phyloP scores from a whole-genome alignment of 2,888 invertebrate genomes.

The Emmelina monodactyla region DNA sequence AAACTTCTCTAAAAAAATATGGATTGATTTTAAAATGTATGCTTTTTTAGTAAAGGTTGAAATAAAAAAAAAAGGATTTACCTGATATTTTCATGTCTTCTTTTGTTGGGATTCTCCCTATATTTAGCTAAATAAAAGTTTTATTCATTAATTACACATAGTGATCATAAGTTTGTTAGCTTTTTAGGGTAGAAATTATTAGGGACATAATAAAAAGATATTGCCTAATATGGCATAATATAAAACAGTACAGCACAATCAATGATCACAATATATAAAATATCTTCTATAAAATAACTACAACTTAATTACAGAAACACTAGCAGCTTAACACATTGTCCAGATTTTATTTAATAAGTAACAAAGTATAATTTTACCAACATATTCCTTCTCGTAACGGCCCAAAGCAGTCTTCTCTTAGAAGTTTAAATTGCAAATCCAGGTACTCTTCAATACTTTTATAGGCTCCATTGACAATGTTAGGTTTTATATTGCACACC shows the following conservation, averaged over 20 bases:
- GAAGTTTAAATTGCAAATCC: slow-evolving; percentile 78
- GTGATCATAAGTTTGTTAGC: too few species aligned
- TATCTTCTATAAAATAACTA: too few species aligned
- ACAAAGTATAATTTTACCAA: slow-evolving; percentile 39
- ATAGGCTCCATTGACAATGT: slow-evolving; percentile 70
- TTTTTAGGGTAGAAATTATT: too few species aligned
- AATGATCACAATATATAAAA: slow-evolving; percentile 7
- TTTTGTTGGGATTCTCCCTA: slow-evolving; percentile 46
- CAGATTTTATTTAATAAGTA: too few species aligned
- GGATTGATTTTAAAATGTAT: too few species aligned
- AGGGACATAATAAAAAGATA: slow-evolving; percentile 8
- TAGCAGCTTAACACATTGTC: too few species aligned
- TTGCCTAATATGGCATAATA: slow-evolving; percentile 1
- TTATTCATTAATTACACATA: not conserved
- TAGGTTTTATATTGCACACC: slow-evolving; percentile 47
- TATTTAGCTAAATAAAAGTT: slow-evolving; percentile 40
- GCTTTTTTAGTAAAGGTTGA: too few species aligned
- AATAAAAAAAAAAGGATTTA: too few species aligned
- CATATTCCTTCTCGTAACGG: slow-evolving; percentile 75
- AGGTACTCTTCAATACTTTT: slow-evolving; percentile 74
- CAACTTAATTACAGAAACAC: too few species aligned
- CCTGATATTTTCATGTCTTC: slow-evolving; percentile 53
- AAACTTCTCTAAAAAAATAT: too few species aligned
- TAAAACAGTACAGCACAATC: slow-evolving; percentile 2
- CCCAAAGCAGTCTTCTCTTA: slow-evolving; percentile 81